phyloP scores from a whole-genome alignment of 2,797 vertebrate genomes.

The Lagodon rhomboides region DNA sequence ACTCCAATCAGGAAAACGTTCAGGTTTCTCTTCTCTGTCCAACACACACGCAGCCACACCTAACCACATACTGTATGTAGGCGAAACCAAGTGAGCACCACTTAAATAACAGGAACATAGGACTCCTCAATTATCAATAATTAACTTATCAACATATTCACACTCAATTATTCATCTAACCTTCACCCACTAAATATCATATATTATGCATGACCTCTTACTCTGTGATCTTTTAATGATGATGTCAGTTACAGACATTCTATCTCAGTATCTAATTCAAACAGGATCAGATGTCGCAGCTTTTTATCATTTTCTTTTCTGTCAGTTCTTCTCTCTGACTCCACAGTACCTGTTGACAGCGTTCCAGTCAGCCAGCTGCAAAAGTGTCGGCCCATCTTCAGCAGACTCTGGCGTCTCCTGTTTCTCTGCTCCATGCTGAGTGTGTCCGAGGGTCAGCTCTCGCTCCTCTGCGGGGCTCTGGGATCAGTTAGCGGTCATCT shows the following conservation, averaged over 20 bases:
- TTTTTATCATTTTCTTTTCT: neutral
- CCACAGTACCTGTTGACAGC: neutral
- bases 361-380: neutral
- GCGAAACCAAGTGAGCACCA: neutral
- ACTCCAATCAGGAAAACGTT: no score
- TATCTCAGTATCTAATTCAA: neutral
- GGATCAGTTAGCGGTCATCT: neutral
- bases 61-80: no score
- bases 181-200: neutral
- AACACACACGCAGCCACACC: no score
- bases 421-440: neutral
- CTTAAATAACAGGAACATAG: neutral
- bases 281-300: neutral
- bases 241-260: neutral
- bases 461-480: neutral
- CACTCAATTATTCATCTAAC: slow-evolving; percentile 9
- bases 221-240: neutral
- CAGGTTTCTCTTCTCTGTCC: no score
- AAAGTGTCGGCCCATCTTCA: neutral
- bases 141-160: neutral
- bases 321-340: neutral
- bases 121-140: neutral
- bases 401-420: neutral
- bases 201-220: neutral
- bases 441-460: neutral